Base-by-base conservation (phyloP, 1,140 invertebrate species). In the Riptortus pedestris region DNA sequence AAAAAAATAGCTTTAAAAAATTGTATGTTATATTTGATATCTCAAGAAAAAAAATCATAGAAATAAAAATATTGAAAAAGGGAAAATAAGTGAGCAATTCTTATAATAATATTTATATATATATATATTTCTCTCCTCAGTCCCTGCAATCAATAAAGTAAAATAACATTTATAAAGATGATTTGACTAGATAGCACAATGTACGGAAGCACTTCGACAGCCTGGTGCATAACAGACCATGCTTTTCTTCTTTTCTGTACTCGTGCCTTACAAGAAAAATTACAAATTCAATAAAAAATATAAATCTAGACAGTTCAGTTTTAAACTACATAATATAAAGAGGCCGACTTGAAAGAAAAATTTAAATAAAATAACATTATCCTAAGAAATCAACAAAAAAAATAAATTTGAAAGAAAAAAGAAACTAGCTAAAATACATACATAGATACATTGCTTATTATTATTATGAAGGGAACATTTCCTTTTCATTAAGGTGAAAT, bases 141-240 rank as follows among this genome's bases (percentile, higher is more conserved):
- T 55, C 51, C 51, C 24, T 55, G 51, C 51, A 55, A 24, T 55
- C 20, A 22, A 47, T 47, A 55, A 55, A 55, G 2, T 27, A 55
- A 55, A 55, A 24, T 18, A 55, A 55, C 16, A 55, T 38, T 38
- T 27, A 27, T 2, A 24, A 55, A 24, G 51, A 24, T 16, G 51
- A 55, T 27, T 55, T 55, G 51, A 55, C 51, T 55, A 55, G 51
- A 55, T 55, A 55, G 51, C 51, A 55, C 18, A 55, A 55, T 55
- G 24, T 55, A 55, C 51, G 51, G 51, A 55, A 55, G 51, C 51
- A 55, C 51, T 55, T n/a, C 3, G 2, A 7, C 51, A 55, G 24
- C 51, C 51, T 55, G 4, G 51, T 20, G 2, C 22, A 11, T 20
- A 14, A 20, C 18, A 51, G 16, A 51, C 51, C 51, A 55, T 24